These are phyloP conservation scores for Scylla paramamosain DNA, from an alignment of 1,140 invertebrate species.

Conservation along the genomic window DNA sequence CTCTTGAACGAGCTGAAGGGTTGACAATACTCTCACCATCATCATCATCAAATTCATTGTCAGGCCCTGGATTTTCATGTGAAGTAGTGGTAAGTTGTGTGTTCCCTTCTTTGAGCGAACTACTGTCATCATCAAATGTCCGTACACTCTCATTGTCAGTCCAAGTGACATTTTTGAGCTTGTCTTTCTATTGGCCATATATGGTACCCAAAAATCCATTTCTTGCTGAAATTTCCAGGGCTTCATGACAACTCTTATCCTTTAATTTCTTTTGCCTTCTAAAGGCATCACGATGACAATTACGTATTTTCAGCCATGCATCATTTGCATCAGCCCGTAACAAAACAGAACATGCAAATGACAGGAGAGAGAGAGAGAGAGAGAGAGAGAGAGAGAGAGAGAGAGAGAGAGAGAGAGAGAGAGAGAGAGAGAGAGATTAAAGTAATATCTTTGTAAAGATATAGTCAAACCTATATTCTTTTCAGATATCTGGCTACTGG, in stretches of 20 bases:
- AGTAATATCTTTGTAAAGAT: too few species aligned
- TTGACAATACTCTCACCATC: slow-evolving; percentile 7
- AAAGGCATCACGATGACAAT: slow-evolving; percentile 56
- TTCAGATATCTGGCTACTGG: too few species aligned
- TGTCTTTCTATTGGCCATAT: slow-evolving; percentile 49
- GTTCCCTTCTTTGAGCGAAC: slow-evolving; percentile 44
- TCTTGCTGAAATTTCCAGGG: slow-evolving; percentile 55
- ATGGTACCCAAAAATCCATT: slow-evolving; percentile 58
- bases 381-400: too few species aligned
- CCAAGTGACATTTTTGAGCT: slow-evolving; percentile 19
- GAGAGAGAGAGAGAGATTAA: too few species aligned
- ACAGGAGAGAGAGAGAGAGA: too few species aligned
- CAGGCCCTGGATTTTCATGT: slow-evolving; percentile 11
- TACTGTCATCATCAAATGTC: slow-evolving; percentile 38
- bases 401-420: too few species aligned
- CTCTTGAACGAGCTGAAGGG: slow-evolving; percentile 51
- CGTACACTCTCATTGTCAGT: slow-evolving; percentile 17
- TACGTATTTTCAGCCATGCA: slow-evolving; percentile 62
- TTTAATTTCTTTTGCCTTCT: slow-evolving; percentile 56
- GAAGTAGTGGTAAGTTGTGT: slow-evolving; percentile 33
- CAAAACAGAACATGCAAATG: slow-evolving; percentile 44
- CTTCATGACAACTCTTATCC: slow-evolving; percentile 45
- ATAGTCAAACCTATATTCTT: too few species aligned
- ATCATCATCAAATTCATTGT: slow-evolving; percentile 24
- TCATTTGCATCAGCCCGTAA: slow-evolving; percentile 57